Conservation (phyloP, 2,888 invertebrate species). For the Vandiemenella viatica region DNA sequence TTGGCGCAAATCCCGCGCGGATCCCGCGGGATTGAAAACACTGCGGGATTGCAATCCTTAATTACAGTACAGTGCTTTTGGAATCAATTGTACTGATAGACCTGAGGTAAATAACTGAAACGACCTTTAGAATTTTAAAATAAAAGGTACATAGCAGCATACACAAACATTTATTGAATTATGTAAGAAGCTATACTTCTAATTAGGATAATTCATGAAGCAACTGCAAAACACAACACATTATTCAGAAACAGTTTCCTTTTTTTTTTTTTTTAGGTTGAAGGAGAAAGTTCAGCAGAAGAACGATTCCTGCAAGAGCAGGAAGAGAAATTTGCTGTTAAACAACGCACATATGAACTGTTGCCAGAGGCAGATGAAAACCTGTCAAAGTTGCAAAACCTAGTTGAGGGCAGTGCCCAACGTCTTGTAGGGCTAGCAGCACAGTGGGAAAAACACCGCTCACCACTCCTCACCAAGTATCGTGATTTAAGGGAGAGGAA, state of each 20-base stretch:
- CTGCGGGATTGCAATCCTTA: no score
- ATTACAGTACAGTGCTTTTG: no score
- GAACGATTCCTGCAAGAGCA: constrained; percentile 24
- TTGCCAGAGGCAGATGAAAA: constrained; percentile 48
- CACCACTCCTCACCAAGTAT: constrained; percentile 46
- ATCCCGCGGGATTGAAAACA: no score
- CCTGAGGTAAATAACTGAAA: no score
- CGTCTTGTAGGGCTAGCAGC: constrained; percentile 45
- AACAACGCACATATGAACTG: constrained; percentile 40
- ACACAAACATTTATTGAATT: no score
- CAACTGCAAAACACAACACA: no score
- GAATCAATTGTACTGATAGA: no score
- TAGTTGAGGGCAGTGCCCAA: constrained; percentile 44
- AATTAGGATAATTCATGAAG: no score
- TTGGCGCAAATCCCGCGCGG: no score
- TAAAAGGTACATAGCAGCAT: background rate
- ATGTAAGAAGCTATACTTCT: no score
- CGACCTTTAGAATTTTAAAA: background rate
- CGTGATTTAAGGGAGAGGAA: constrained; percentile 27
- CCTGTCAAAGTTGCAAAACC: constrained; percentile 37
- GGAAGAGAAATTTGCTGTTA: constrained; percentile 10
- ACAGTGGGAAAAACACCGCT: constrained; percentile 59
- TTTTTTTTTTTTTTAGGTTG: constrained; percentile 5
- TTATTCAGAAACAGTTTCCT: no score
- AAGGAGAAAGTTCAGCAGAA: constrained; percentile 22